Evolutionary conservation across 2,797 vertebrate species (phyloP), one percentile per base, ranked within the genome.

Genomic region (Pelodytes ibericus): DNA sequence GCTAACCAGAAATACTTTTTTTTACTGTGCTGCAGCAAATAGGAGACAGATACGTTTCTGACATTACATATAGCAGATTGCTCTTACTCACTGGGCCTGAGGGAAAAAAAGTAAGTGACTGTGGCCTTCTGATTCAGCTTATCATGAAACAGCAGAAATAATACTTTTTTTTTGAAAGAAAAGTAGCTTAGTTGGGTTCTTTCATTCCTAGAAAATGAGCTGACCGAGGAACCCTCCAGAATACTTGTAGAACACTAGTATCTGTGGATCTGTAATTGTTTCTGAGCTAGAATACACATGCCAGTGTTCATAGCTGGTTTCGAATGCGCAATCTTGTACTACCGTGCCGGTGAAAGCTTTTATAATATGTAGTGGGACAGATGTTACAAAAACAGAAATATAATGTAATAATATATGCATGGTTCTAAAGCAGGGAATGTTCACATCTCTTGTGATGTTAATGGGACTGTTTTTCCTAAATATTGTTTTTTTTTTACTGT

Each of bases 1-100:
- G 27, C 63, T 66, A 67, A 78, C 75, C 70, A 67, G 36, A 56
- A 41, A 78, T 67, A 72, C 60, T 60, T 64, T 77, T 57, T 64
- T 66, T 78, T 72, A n/a, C 69, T 78, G 63, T 56, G 53, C 66
- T 57, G 74, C 74, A 7, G 57, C 16, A 31, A 72, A 59, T 62
- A 47, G 51, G 56, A 61, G 69, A 27, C 69, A 60, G 70, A 67
- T 72, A 71, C 67, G 70, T 41, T 61, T 67, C 49, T 72, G 70
- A 78, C 70, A 67, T 67, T 68, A 66, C 63, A 60, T 72, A 60
- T 15, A 39, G 61, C 25, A 61, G 53, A 77, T 67, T 67, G 70
- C 63, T 72, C 63, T 59, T 67, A 51, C 63, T 78, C 20, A 39
- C 53, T 30, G 62, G 18, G 70, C 76, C 63, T 27, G n/a, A 68